Evolutionary conservation across 2,888 invertebrate species (phyloP), one percentile per base, ranked within the genome.

Genomic region (Nyleta sp.): DNA sequence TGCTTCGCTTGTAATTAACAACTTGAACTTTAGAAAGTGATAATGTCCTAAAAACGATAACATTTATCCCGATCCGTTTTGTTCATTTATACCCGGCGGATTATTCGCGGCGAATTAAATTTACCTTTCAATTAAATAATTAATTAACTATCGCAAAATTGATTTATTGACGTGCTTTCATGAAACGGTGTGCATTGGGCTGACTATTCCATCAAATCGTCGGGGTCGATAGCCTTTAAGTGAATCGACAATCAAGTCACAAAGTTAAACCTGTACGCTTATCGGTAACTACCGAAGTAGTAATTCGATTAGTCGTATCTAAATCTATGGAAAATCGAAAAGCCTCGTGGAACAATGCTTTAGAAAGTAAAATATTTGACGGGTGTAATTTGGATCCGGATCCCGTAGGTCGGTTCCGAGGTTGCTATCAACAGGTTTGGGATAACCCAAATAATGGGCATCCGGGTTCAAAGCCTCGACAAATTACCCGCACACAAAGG

Each of bases 331-430:
- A 40, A 38, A 18, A 50, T 40, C n/a, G 50, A 65, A 28, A 31
- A 10, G n/a, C 10, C 8, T 10, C 10, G 0, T 22, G 24, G 15
- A 53, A 52, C 52, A 65, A 53, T 65, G 18, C 20, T 44, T 53
- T 67, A 55, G 55, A 67, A 67, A 67, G 46, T 55, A 1, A 67
- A 67, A 42, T 44, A 53, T 65, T 65, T 40, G 33, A 52, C 28
- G 44, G 55, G n/a, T 55, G n/a, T 55, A 55, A 67, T 55, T 67
- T 46, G 20, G 20, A 55, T 55, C 17, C 46, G 53, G 55, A 35
- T 50, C 35, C 48, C 20, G 17, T n/a, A 15, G 11, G 18, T 31
- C 7, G 42, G 18, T 18, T 31, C 8, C 35, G 1, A 28, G 15
- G 13, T 38, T 59, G 4, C 31, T 20, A 38, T 38, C 42, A 64